A percentile compares a stretch with the other conserved stretches of the same genome.
phyloP scores from a whole-genome alignment of 2,113 vertebrate species.

The Alosa alosa region DNA sequence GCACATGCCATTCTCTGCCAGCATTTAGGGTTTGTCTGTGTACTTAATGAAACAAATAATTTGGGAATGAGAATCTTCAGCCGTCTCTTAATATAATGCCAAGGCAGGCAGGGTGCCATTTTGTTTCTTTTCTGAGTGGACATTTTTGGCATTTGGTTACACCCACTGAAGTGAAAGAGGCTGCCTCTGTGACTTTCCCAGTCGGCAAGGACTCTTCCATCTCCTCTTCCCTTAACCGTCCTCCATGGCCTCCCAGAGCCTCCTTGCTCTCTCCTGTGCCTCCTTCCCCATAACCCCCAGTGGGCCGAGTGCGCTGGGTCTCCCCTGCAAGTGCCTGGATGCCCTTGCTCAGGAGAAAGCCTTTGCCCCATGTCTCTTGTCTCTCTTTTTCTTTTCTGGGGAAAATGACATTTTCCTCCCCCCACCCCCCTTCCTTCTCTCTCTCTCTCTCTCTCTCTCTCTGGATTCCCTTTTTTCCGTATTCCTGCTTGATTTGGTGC shows the following conservation, averaged over 20 bases:
- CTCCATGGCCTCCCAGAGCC: not conserved
- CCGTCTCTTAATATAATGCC: not conserved
- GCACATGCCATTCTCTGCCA: not conserved
- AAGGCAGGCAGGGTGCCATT: conserved; percentile 15
- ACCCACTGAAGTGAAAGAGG: not conserved
- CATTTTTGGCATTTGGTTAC: not conserved
- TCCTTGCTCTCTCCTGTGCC: not conserved
- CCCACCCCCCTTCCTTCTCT: not conserved
- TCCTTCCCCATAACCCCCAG: not conserved
- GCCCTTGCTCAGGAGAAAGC: not conserved
- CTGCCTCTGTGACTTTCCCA: not conserved
- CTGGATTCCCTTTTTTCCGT: conserved; percentile 26
- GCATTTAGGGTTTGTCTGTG: not conserved
- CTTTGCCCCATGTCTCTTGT: conserved; percentile 27
- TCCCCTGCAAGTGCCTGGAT: not conserved
- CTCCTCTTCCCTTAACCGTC: not conserved
- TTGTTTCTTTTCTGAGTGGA: conserved; percentile 6
- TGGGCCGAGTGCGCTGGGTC: not conserved
- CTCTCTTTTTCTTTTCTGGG: conserved; percentile 51
- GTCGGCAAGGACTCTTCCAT: not conserved
- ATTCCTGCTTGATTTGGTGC: conserved; percentile 65
- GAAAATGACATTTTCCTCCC: conserved; percentile 43
- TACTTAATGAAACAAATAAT: not conserved
- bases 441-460: conserved; percentile 35
- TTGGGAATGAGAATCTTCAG: conserved; percentile 11